Evolutionary conservation across 2,113 vertebrate species (phyloP).

Genomic region (Coregonus clupeaformis): DNA sequence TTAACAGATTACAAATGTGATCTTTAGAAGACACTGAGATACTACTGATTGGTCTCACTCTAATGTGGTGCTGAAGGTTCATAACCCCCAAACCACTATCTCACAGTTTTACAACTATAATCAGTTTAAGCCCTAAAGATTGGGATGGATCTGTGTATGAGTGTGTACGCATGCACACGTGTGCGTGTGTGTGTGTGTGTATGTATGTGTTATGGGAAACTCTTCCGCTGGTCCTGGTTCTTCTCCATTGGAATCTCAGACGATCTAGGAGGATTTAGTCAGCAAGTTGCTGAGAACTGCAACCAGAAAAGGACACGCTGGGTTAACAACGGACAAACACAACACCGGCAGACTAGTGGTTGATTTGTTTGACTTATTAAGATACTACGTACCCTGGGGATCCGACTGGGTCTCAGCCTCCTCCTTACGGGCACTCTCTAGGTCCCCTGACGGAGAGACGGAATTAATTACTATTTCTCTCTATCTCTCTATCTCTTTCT

Average conservation of each 20-base stretch:
- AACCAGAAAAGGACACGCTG: slow-evolving; percentile 10
- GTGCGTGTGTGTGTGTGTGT: too few species aligned
- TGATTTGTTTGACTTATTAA: background rate
- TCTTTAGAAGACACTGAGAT: background rate
- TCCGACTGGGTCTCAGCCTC: slow-evolving; percentile 63
- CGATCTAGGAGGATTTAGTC: slow-evolving; percentile 56
- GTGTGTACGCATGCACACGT: background rate
- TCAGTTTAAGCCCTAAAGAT: background rate
- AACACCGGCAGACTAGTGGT: background rate
- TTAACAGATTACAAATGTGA: background rate
- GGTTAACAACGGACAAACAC: background rate
- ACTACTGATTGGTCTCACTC: slow-evolving; percentile 12
- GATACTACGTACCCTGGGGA: slow-evolving; percentile 62
- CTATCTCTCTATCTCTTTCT: too few species aligned
- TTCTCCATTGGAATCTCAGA: slow-evolving; percentile 32
- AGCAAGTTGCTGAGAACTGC: slow-evolving; percentile 65
- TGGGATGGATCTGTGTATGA: background rate
- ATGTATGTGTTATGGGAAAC: background rate
- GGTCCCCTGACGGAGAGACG: slow-evolving; percentile 54
- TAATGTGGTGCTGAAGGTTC: background rate
- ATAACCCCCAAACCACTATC: background rate
- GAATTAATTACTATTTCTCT: background rate
- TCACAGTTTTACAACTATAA: slow-evolving; percentile 10
- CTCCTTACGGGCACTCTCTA: slow-evolving; percentile 63
- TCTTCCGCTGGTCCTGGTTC: slow-evolving; percentile 38